A percentile compares a stretch with the other conserved stretches of the same genome.
phyloP scores from a whole-genome alignment of 2,797 vertebrate genomes.

The Lutjanus argentimaculatus region DNA sequence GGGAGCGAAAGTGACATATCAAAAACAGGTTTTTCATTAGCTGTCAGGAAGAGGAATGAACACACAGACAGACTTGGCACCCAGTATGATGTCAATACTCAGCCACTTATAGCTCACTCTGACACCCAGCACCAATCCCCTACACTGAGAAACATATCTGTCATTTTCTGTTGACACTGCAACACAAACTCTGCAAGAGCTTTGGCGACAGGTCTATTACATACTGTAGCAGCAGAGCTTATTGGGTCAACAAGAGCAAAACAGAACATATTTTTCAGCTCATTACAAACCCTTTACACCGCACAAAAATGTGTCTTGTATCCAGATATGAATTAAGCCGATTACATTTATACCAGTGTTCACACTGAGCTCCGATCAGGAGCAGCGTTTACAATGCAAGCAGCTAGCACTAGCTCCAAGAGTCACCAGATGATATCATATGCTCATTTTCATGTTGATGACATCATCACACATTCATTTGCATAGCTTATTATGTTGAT shows the following conservation, averaged over 20 bases:
- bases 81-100: constrained; percentile 69
- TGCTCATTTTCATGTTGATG: too few species aligned
- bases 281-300: too few species aligned
- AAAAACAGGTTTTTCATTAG: constrained; percentile 74
- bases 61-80: constrained; percentile 60
- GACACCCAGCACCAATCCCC: constrained; percentile 69
- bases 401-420: too few species aligned
- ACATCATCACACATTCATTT: too few species aligned
- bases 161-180: constrained; percentile 63
- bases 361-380: too few species aligned
- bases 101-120: constrained; percentile 66
- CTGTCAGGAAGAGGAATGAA: constrained; percentile 76
- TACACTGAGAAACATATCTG: constrained; percentile 65
- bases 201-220: constrained; percentile 60
- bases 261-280: constrained; percentile 10
- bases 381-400: too few species aligned
- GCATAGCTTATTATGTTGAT: too few species aligned
- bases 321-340: too few species aligned
- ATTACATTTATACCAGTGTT: too few species aligned
- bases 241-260: constrained; percentile 33
- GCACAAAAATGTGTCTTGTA: too few species aligned
- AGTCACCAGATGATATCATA: too few species aligned
- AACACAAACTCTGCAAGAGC: constrained; percentile 53
- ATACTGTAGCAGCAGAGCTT: constrained; percentile 15
- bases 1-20: constrained; percentile 69